Evolutionary conservation across 2,797 vertebrate genomes (phyloP).

Genomic region (Discoglossus pictus): DNA sequence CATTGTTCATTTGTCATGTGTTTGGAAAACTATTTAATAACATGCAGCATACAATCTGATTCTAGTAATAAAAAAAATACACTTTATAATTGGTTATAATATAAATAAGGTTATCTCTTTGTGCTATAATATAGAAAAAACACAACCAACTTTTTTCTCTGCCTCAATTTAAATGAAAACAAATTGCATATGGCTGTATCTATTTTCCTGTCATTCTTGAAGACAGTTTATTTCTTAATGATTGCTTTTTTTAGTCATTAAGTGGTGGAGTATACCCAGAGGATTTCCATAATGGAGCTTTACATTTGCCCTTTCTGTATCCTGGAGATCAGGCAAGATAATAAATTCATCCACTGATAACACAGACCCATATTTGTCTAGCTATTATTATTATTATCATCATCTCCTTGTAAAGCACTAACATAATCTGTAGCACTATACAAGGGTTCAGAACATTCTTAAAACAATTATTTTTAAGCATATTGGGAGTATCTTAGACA

Average conservation of each 20-base stretch:
- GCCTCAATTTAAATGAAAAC: conserved; percentile 22
- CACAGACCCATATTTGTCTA: no score
- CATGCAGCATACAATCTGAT: conserved; percentile 13
- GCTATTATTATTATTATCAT: no score
- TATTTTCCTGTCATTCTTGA: conserved; percentile 28
- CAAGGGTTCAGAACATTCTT: no score
- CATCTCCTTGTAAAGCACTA: no score
- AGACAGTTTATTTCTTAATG: conserved; percentile 24
- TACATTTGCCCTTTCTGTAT: conserved; percentile 26
- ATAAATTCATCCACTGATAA: conserved; percentile 20
- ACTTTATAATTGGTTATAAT: conserved; percentile 20
- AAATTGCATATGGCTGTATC: conserved; percentile 16
- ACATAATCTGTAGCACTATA: no score
- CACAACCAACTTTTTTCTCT: conserved; percentile 24
- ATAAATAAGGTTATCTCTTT: conserved; percentile 6
- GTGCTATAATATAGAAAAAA: conserved; percentile 34
- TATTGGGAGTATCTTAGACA: no score
- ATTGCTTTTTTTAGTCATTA: conserved; percentile 38
- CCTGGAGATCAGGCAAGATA: conserved; percentile 23
- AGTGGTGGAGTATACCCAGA: neutral
- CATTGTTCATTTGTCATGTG: conserved; percentile 4
- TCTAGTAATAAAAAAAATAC: no score
- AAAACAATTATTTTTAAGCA: no score
- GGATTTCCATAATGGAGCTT: accelerated
- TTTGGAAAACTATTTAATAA: conserved; percentile 17